Percentiles rank a stretch among this genome's conserved stretches.
These are phyloP conservation scores for Heliopora coerulea DNA, from an alignment of 92 coral and sea anemone species.

Conservation along the genomic window DNA sequence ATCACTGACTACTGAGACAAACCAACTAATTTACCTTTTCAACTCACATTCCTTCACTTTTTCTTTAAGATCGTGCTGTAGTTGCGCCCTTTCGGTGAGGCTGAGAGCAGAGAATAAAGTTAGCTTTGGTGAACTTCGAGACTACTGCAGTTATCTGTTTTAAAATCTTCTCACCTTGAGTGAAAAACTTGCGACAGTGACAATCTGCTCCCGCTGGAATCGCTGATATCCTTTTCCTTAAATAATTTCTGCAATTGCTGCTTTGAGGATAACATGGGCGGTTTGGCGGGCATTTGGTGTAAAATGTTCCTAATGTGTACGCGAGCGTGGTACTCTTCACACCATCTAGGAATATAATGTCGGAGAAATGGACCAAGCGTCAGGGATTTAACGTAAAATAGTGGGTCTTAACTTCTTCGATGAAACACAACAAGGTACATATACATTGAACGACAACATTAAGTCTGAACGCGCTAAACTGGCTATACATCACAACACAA, in stretches of 20 bases:
- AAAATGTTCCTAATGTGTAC: conserved; percentile 73
- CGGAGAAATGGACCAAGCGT: too few relatives aligned
- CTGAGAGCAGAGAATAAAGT: not conserved
- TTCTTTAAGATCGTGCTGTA: conserved; percentile 10
- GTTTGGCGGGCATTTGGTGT: conserved; percentile 69
- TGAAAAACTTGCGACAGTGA: not conserved
- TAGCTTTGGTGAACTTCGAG: too few relatives aligned
- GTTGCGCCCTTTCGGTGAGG: not conserved
- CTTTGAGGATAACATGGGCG: conserved; percentile 67
- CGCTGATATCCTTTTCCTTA: conserved; percentile 28
- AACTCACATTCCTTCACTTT: not conserved
- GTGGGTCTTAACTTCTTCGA: too few relatives aligned
- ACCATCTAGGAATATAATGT: conserved; percentile 64
- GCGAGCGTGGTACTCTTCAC: conserved; percentile 55
- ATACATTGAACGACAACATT: too few relatives aligned
- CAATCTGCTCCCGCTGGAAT: not conserved
- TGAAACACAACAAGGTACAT: too few relatives aligned
- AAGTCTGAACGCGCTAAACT: too few relatives aligned
- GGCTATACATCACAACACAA: too few relatives aligned
- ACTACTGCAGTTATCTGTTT: too few relatives aligned
- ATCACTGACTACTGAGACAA: too few relatives aligned
- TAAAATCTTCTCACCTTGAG: too few relatives aligned
- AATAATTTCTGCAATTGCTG: conserved; percentile 65
- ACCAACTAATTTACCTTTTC: conserved; percentile 21
- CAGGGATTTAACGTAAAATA: too few relatives aligned